A percentile compares a stretch with the other conserved stretches of the same genome.
These are phyloP conservation scores for Hirundichthys speculiger DNA, from an alignment of 2,113 vertebrate species.

Conservation along the genomic window DNA sequence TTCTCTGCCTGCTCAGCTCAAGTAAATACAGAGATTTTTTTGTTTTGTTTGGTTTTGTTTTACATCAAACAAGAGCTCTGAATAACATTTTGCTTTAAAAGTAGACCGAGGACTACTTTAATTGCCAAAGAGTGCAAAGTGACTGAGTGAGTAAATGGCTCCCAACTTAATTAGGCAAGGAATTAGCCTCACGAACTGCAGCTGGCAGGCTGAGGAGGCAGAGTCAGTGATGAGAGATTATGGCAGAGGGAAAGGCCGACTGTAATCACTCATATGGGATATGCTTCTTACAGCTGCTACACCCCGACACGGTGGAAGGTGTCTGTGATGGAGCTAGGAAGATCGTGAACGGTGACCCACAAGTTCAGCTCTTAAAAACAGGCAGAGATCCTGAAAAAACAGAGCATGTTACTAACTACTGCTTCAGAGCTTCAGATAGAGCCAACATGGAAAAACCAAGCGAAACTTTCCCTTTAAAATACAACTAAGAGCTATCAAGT, in stretches of 20 bases:
- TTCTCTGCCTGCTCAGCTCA: background rate
- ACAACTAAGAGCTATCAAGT: too few relatives aligned
- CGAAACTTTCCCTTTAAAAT: too few relatives aligned
- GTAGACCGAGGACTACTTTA: slow-evolving; percentile 26
- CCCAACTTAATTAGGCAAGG: slow-evolving; percentile 57
- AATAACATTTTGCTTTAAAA: slow-evolving; percentile 27
- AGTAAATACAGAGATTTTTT: slow-evolving; percentile 3
- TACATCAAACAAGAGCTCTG: slow-evolving; percentile 4
- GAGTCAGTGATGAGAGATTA: slow-evolving; percentile 56
- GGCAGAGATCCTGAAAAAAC: background rate
- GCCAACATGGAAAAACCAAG: background rate
- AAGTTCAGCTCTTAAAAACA: background rate
- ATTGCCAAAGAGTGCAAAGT: slow-evolving; percentile 22
- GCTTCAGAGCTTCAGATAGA: background rate
- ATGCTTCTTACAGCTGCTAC: slow-evolving; percentile 33
- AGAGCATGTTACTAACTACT: slow-evolving; percentile 6
- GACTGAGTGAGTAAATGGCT: slow-evolving; percentile 47
- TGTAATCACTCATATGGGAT: slow-evolving; percentile 60
- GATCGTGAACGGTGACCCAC: background rate
- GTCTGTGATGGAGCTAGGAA: slow-evolving; percentile 14
- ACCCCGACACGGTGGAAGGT: slow-evolving; percentile 27
- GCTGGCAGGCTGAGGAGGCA: slow-evolving; percentile 50
- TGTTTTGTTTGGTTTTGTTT: too few relatives aligned
- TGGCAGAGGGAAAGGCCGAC: slow-evolving; percentile 47
- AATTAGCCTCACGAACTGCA: slow-evolving; percentile 56